These are phyloP conservation scores for Machimus atricapillus DNA, from an alignment of 2,888 invertebrate species.

Conservation along the genomic window DNA sequence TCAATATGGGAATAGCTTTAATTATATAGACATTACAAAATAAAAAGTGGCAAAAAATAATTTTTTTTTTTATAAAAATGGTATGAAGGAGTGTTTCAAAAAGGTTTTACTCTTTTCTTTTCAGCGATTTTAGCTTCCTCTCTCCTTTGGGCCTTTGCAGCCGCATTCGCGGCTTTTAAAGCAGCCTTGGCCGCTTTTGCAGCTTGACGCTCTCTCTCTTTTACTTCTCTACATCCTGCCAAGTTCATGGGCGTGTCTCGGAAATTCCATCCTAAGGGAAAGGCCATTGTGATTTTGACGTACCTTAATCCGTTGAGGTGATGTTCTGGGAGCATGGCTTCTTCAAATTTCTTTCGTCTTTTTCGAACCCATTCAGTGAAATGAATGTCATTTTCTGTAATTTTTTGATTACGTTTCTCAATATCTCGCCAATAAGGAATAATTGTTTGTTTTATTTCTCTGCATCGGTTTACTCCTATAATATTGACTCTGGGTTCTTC, in stretches of 20 bases:
- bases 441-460: background rate
- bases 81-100: background rate
- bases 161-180: background rate
- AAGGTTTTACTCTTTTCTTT: background rate
- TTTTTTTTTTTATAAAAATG: background rate
- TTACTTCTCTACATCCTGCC: background rate
- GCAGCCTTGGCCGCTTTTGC: background rate
- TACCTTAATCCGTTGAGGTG: background rate
- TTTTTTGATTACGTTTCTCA: background rate
- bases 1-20: background rate
- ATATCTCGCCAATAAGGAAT: background rate
- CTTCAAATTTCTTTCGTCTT: constrained; percentile 50
- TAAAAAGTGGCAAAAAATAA: no score
- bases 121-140: background rate
- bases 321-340: constrained; percentile 43
- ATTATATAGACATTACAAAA: background rate
- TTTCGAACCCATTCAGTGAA: background rate
- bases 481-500: background rate
- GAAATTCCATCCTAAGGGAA: background rate
- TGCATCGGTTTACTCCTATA: background rate
- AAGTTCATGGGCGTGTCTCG: background rate
- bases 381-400: background rate
- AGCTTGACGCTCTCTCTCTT: background rate
- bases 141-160: background rate
- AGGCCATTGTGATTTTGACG: background rate